phyloP scores from a whole-genome alignment of 2,113 vertebrate genomes.

The Actenoides hombroni region DNA sequence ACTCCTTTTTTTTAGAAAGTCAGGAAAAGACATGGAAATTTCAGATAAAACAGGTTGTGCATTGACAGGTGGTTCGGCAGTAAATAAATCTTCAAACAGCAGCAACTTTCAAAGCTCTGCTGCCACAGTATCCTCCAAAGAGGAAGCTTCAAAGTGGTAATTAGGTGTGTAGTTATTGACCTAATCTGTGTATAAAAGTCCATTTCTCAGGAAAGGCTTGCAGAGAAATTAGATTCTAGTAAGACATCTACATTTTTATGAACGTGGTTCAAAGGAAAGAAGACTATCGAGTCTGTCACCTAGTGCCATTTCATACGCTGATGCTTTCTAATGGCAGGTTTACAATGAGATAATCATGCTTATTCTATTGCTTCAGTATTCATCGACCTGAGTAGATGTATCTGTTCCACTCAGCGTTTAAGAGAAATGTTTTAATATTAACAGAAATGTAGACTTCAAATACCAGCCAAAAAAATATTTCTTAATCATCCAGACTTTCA shows the following conservation, averaged over 20 bases:
- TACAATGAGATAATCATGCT: neutral
- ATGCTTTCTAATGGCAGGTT: neutral
- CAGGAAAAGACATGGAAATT: neutral
- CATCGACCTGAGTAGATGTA: neutral
- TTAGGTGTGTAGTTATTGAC: neutral
- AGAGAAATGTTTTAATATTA: neutral
- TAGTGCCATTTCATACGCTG: neutral
- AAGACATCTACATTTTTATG: neutral
- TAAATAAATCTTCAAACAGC: neutral
- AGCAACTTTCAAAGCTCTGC: neutral
- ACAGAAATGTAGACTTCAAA: neutral
- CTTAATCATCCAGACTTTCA: neutral
- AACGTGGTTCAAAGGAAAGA: neutral
- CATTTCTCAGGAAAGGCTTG: neutral
- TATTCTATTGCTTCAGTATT: neutral
- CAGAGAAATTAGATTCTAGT: neutral
- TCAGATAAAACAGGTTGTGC: neutral
- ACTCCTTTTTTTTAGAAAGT: neutral
- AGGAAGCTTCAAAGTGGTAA: neutral
- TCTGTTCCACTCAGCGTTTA: neutral
- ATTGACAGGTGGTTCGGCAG: neutral
- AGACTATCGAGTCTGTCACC: neutral
- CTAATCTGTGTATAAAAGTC: neutral
- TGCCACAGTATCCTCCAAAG: neutral
- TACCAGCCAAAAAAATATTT: neutral